Evolutionary conservation across 2,888 invertebrate genomes (phyloP), one percentile per base, ranked within the genome.

Genomic region (Platynereis dumerilii): DNA sequence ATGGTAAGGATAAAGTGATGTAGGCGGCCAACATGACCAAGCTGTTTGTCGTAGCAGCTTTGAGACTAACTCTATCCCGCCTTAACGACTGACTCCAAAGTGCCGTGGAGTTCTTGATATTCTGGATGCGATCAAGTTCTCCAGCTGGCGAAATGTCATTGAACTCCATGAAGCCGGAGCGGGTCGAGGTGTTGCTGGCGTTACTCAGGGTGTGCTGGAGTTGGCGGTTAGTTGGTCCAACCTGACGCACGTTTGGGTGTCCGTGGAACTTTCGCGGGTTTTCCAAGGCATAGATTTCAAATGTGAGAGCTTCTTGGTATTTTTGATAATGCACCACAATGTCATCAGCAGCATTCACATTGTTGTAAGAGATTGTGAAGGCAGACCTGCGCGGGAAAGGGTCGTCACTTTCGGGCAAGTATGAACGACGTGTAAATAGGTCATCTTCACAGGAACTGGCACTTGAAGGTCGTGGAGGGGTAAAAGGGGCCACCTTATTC

Each of bases 1-100:
- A 66, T 0, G 81, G 80, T 17, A 78, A 22, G 0, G 80, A 78
- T 58, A 76, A 79, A 3, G 74, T 60, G 15, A 77, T 59, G 69
- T 75, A 80, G 1, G 76, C 76, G 1, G 68, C 62, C 54, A 81
- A 58, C 80, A 81, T 81, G 5, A 78, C 76, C 26, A 81, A 61
- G 56, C 78, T 77, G 72, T 81, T 81, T 44, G 74, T 76, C 45
- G 80, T 77, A 17, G 80, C 80, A 45, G 73, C 76, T 54, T 75
- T 75, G 15, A 78, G 69, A 28, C 76, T 77, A 15, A 75, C 69
- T 7, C 76, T 58, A 55, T 80, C 81, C 44, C 78, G 58, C 28
- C 74, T 63, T 27, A 78, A 64, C 10, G 74, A 74, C 65, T 78
- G 76, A 59, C 74, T 75, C 53, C 70, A 66, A 24, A 78, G 53